These are phyloP conservation scores for Fissipunctia ypsillon DNA, from an alignment of 2,888 invertebrate genomes.

Conservation along the genomic window DNA sequence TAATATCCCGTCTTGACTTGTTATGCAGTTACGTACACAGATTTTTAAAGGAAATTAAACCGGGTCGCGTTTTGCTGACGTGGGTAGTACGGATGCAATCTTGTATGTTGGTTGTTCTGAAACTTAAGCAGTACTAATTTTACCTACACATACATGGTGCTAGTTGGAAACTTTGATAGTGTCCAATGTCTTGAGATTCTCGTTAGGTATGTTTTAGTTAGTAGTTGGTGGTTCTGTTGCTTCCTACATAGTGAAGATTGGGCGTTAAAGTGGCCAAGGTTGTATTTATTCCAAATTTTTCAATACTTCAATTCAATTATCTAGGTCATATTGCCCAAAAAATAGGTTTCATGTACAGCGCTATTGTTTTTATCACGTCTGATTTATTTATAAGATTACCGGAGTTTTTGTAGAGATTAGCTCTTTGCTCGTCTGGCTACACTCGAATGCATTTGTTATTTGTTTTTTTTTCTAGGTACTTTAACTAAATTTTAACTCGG, in stretches of 20 bases:
- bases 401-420: conserved; percentile 14
- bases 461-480: conserved; percentile 27
- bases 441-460: conserved; percentile 37
- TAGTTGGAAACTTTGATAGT: conserved; percentile 28
- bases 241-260: background rate
- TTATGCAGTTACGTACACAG: conserved; percentile 42
- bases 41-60: conserved; percentile 55
- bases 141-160: background rate
- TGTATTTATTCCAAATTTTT: background rate
- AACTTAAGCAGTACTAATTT: conserved; percentile 17
- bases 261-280: background rate
- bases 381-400: too few species aligned
- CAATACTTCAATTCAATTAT: background rate
- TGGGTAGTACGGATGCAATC: conserved; percentile 28
- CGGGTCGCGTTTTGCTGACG: conserved; percentile 25
- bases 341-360: too few species aligned
- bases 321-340: background rate
- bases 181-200: conserved; percentile 28
- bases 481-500: conserved; percentile 21
- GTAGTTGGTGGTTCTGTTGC: conserved; percentile 2
- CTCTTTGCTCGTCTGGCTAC: conserved; percentile 31
- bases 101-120: conserved; percentile 3
- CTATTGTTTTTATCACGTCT: background rate
- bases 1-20: conserved; percentile 66
- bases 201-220: background rate